Base-by-base conservation (phyloP, 2,113 vertebrate species). In the Phaethornis superciliosus region DNA sequence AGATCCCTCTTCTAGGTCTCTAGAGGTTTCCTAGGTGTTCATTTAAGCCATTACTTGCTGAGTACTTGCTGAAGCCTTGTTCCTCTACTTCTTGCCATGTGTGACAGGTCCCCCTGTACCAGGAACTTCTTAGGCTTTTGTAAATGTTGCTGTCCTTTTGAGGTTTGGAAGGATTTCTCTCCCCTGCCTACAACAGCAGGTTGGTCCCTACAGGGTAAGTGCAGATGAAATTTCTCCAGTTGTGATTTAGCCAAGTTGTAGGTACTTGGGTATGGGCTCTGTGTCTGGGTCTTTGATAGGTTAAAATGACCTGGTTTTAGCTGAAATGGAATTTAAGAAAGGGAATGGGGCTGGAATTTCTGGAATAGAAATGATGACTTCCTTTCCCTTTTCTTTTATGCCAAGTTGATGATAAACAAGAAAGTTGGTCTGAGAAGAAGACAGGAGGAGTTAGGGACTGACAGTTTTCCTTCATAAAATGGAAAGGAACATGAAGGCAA, bases 191-290 rank as follows among this genome's bases (percentile, higher is more conserved):
- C 7, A 28, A 1, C 15, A 26, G 17, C 7, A 6, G 10, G 19
- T 32, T 64, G 63, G 40, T 69, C 35, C 26, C 18, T 42, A 2
- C 0, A 17, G n/a, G 22, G 9, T 9, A 5, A 56, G 19, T 1
- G 17, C n/a, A 59, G 28, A 46, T 21, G 18, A 26, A 49, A 74
- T 37, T 37, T 1, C 4, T n/a, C 23, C 9, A 4, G 15, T 18
- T 62, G 4, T 33, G 54, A 30, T 16, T 81, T 19, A 54, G 24
- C 22, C 22, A 52, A 27, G 30, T 37, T 24, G 40, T 28, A 51
- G 32, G 1, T 49, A 7, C 6, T 62, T 0, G 1, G 30, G 9
- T 20, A 19, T 55, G 68, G 33, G 14, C 2, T 49, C 10, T 49
- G 4, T 17, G 11, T 15, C 63, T 64, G 44, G 13, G 12, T 54